Percentiles rank a stretch among this genome's conserved stretches.
phyloP scores from a whole-genome alignment of 2,113 vertebrate species.

The Polypterus senegalus region DNA sequence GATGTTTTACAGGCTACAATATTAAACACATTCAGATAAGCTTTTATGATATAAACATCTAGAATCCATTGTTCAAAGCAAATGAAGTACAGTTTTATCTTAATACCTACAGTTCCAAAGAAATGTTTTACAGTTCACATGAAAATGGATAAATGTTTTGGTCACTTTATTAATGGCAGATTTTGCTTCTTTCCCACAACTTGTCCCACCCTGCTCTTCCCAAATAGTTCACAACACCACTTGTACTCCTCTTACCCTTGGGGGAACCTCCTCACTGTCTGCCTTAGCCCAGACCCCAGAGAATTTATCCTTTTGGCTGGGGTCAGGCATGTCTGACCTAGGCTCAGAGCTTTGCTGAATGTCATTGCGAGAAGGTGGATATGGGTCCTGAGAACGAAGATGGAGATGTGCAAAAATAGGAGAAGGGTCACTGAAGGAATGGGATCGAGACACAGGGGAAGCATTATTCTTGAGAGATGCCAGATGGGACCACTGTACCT shows the following conservation, averaged over 20 bases:
- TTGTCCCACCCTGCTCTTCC: no score
- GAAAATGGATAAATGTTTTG: no score
- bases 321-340: conserved; percentile 62
- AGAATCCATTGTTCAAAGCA: no score
- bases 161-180: no score
- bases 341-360: conserved; percentile 66
- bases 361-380: conserved; percentile 76
- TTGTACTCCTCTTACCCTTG: conserved; percentile 80
- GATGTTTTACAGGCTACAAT: no score
- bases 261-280: conserved; percentile 80
- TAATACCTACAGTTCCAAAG: no score
- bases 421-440: conserved; percentile 82
- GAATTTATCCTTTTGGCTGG: conserved; percentile 47
- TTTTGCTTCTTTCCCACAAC: no score
- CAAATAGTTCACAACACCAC: background rate
- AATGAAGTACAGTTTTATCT: no score
- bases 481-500: conserved; percentile 91
- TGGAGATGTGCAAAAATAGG: conserved; percentile 87
- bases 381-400: conserved; percentile 77
- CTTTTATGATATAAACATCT: no score
- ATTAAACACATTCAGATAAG: no score
- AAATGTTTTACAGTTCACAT: no score
- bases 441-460: conserved; percentile 68
- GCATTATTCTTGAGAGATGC: conserved; percentile 88
- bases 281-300: conserved; percentile 57